A percentile compares a stretch with the other conserved stretches of the same genome.
These are phyloP conservation scores for Drosophila meridiana DNA, from an alignment of 2,888 invertebrate species.

Conservation along the genomic window DNA sequence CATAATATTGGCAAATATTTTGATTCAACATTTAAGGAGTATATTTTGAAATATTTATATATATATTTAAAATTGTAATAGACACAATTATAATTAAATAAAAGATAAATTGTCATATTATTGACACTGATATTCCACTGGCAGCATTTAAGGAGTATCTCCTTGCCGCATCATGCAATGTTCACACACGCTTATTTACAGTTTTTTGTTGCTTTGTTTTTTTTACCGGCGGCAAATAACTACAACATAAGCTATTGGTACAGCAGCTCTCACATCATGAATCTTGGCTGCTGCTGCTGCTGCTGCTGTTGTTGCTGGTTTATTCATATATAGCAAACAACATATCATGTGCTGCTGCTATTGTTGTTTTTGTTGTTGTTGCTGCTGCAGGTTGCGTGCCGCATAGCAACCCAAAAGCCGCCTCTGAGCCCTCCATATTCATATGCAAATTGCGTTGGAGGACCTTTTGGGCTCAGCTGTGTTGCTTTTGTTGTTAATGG, in stretches of 20 bases:
- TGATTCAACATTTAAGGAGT: too few species aligned
- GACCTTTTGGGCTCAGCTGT: conserved; percentile 65
- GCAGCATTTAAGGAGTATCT: neutral
- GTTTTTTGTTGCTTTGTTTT: conserved; percentile 13
- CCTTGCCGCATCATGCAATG: neutral
- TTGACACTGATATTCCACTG: neutral
- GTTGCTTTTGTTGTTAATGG: conserved; percentile 46
- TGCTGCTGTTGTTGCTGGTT: conserved; percentile 38
- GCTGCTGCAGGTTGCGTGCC: conserved; percentile 53
- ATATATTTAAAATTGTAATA: too few species aligned
- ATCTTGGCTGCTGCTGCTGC: conserved; percentile 22
- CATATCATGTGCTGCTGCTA: conserved; percentile 56
- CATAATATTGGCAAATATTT: too few species aligned
- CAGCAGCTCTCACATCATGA: conserved; percentile 48
- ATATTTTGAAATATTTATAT: too few species aligned
- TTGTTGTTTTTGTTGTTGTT: conserved; percentile 20
- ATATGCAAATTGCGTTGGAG: conserved; percentile 76
- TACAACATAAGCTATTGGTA: conserved; percentile 71
- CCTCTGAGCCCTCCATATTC: conserved; percentile 65
- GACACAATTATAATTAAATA: too few species aligned
- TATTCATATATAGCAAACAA: conserved; percentile 60
- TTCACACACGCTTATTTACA: neutral
- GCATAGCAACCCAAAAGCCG: conserved; percentile 50
- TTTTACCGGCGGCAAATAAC: conserved; percentile 67
- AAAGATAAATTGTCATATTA: neutral